phyloP scores from a whole-genome alignment of 2,888 invertebrate species.

The Sepioteuthis lessoniana region DNA sequence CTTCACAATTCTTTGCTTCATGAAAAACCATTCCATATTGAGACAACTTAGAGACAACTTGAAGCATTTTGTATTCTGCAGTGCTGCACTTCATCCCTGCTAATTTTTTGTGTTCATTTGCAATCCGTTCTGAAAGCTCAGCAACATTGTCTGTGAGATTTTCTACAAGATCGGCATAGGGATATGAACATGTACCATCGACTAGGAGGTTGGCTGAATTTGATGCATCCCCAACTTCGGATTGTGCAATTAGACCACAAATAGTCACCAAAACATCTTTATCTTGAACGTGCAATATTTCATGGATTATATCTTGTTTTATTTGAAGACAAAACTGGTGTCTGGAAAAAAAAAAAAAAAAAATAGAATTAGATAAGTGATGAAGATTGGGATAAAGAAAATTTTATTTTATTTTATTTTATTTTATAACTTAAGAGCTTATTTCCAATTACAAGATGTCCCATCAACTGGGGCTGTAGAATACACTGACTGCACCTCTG shows the following conservation, averaged over 20 bases:
- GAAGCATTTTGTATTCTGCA: conserved; percentile 88
- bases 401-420: too few relatives aligned
- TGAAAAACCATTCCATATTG: conserved; percentile 88
- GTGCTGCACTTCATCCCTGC: conserved; percentile 83
- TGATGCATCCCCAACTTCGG: background rate
- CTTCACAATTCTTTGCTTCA: conserved; percentile 77
- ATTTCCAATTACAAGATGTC: too few relatives aligned
- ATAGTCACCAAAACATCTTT: background rate
- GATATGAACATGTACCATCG: background rate
- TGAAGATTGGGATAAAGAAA: background rate
- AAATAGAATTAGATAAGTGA: background rate
- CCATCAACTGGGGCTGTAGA: too few relatives aligned
- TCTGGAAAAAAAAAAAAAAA: conserved; percentile 71
- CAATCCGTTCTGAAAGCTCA: conserved; percentile 51
- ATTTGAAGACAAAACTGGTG: conserved; percentile 90
- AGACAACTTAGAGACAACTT: conserved; percentile 85
- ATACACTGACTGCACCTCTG: too few relatives aligned
- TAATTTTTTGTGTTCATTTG: conserved; percentile 72
- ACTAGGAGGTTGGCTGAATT: background rate
- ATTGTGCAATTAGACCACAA: background rate
- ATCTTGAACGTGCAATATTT: conserved; percentile 38
- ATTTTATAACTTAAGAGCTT: too few relatives aligned
- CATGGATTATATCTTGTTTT: conserved; percentile 80
- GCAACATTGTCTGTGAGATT: background rate
- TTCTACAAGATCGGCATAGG: background rate